These are phyloP conservation scores for Hemicrepidius hirtus DNA, from an alignment of 2,888 invertebrate genomes.

Conservation along the genomic window DNA sequence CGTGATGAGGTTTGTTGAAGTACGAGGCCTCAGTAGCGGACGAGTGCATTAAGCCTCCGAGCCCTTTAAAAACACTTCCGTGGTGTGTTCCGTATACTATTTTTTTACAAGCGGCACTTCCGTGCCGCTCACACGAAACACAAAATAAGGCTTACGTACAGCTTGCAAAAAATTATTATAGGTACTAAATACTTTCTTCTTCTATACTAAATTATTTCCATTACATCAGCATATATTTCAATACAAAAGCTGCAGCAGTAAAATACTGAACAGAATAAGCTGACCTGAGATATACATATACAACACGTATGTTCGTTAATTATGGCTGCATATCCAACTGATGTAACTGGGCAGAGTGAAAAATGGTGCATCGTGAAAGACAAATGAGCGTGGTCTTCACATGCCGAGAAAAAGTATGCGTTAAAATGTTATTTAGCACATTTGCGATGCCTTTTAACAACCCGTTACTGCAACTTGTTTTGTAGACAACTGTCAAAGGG, in stretches of 20 bases:
- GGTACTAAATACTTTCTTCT: too few relatives aligned
- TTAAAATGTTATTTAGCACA: slow-evolving; percentile 55
- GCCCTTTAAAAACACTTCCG: too few relatives aligned
- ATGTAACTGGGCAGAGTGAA: slow-evolving; percentile 48
- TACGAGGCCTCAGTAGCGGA: too few relatives aligned
- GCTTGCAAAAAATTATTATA: too few relatives aligned
- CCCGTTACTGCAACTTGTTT: slow-evolving; percentile 46
- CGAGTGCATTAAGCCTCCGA: too few relatives aligned
- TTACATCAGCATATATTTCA: too few relatives aligned
- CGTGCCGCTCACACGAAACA: too few relatives aligned
- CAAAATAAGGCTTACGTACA: too few relatives aligned
- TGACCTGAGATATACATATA: slow-evolving; percentile 3
- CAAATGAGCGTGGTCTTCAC: slow-evolving; percentile 52
- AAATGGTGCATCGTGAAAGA: slow-evolving; percentile 54
- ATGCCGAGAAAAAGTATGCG: slow-evolving; percentile 52
- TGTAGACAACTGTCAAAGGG: slow-evolving; percentile 44
- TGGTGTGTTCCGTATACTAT: too few relatives aligned
- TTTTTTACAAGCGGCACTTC: too few relatives aligned
- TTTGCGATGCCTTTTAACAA: slow-evolving; percentile 51
- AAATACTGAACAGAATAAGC: slow-evolving; percentile 20
- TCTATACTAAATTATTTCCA: too few relatives aligned
- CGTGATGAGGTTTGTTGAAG: too few relatives aligned
- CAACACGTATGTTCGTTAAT: slow-evolving; percentile 31
- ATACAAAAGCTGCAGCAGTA: background rate
- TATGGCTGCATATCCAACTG: slow-evolving; percentile 42